These are phyloP conservation scores for Pteria penguin DNA, from an alignment of 2,888 invertebrate genomes.

Conservation along the genomic window DNA sequence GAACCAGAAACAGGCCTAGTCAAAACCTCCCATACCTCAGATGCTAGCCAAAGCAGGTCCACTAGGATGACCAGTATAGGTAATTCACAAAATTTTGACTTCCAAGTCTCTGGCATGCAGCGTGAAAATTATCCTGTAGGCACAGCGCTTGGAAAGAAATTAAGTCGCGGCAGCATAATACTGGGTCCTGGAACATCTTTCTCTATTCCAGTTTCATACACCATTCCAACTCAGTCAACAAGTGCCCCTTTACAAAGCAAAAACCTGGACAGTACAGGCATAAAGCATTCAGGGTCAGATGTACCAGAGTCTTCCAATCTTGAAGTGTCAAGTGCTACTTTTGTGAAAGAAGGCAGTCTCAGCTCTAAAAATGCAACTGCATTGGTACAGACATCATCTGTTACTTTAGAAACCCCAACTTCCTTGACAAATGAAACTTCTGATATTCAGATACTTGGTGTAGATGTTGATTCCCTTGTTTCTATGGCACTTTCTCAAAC, in stretches of 20 bases:
- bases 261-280: not conserved
- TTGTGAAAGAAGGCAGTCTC: no score
- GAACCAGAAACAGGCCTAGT: conserved; percentile 47
- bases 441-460: not conserved
- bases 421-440: not conserved
- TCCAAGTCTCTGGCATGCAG: conserved; percentile 30
- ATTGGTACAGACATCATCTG: not conserved
- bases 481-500: conserved; percentile 5
- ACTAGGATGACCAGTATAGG: not conserved
- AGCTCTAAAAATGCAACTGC: not conserved
- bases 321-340: not conserved
- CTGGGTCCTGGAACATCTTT: conserved; percentile 63
- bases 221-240: conserved; percentile 35
- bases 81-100: not conserved
- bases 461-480: not conserved
- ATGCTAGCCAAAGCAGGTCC: not conserved
- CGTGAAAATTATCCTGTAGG: not conserved
- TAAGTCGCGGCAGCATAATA: conserved; percentile 54
- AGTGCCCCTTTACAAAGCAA: not conserved
- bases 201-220: conserved; percentile 66
- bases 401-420: not conserved
- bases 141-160: not conserved
- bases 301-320: no score
- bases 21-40: not conserved
- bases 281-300: no score